Evolutionary conservation across 2,888 invertebrate species (phyloP).

Genomic region (Elysia crispata): DNA sequence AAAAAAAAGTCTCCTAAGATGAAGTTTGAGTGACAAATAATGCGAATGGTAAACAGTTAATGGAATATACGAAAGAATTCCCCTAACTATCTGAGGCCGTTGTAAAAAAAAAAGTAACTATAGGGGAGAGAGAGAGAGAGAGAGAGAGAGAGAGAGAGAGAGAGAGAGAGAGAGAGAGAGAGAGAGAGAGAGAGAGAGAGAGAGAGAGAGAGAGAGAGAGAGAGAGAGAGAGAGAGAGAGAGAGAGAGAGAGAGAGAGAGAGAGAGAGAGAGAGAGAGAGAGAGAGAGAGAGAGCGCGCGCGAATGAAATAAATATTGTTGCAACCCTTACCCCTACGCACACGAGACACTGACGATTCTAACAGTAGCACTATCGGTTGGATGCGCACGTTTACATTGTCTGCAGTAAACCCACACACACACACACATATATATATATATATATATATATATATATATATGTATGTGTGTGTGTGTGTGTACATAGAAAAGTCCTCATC

Average conservation of each 20-base stretch:
- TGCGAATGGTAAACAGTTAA: too few species aligned
- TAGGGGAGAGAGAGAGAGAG: too few species aligned
- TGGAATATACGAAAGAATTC: too few species aligned
- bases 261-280: slow-evolving; percentile 18
- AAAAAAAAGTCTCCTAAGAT: too few species aligned
- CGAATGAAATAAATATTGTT: neutral
- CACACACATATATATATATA: neutral
- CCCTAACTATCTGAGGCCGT: too few species aligned
- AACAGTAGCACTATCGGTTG: neutral
- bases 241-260: slow-evolving; percentile 2
- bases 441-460: neutral
- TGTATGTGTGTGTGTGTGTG: neutral
- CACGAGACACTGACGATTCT: neutral
- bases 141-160: too few species aligned
- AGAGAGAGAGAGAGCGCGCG: slow-evolving; percentile 11
- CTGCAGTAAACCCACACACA: slow-evolving; percentile 6
- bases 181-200: too few species aligned
- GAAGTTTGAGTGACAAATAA: too few species aligned
- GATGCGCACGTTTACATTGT: slow-evolving; percentile 2
- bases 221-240: slow-evolving; percentile 12
- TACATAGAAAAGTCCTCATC: slow-evolving; percentile 2
- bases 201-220: too few species aligned
- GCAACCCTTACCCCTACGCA: neutral
- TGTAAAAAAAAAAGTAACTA: too few species aligned
- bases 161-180: too few species aligned